phyloP scores from a whole-genome alignment of 2,888 invertebrate species.

The Meganola albula region DNA sequence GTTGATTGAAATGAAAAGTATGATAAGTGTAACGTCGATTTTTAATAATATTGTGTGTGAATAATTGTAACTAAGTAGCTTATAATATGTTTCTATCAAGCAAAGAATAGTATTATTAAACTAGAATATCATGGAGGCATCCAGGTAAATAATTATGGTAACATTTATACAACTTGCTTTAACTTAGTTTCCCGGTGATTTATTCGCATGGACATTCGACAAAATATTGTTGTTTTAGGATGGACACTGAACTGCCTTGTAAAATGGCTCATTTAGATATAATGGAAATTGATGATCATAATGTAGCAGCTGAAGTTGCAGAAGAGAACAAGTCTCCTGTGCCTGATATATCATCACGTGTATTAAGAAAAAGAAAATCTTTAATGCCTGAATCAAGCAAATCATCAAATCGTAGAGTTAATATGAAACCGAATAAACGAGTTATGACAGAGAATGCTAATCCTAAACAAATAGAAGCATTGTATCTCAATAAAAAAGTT shows the following conservation, averaged over 20 bases:
- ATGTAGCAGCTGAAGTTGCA: slow-evolving; percentile 20
- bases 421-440: slow-evolving; percentile 67
- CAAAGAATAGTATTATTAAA: too few relatives aligned
- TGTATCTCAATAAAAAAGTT: slow-evolving; percentile 77
- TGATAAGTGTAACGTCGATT: too few relatives aligned
- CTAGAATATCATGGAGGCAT: slow-evolving; percentile 37
- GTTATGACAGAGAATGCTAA: slow-evolving; percentile 54
- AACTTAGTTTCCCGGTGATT: slow-evolving; percentile 3
- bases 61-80: too few relatives aligned
- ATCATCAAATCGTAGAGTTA: slow-evolving; percentile 64
- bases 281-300: slow-evolving; percentile 61
- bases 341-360: slow-evolving; percentile 41
- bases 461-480: slow-evolving; percentile 69
- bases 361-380: slow-evolving; percentile 61
- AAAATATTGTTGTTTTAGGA: slow-evolving; percentile 36
- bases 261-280: slow-evolving; percentile 71
- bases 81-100: too few relatives aligned
- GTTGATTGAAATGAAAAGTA: too few relatives aligned
- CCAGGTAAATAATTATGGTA: slow-evolving; percentile 39
- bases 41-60: too few relatives aligned
- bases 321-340: slow-evolving; percentile 29
- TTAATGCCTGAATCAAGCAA: slow-evolving; percentile 50
- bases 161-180: too few relatives aligned
- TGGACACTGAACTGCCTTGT: slow-evolving; percentile 57
- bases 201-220: neutral